Evolutionary conservation across 2,113 vertebrate genomes (phyloP).

Genomic region (Dunckerocampus dactyliophorus): DNA sequence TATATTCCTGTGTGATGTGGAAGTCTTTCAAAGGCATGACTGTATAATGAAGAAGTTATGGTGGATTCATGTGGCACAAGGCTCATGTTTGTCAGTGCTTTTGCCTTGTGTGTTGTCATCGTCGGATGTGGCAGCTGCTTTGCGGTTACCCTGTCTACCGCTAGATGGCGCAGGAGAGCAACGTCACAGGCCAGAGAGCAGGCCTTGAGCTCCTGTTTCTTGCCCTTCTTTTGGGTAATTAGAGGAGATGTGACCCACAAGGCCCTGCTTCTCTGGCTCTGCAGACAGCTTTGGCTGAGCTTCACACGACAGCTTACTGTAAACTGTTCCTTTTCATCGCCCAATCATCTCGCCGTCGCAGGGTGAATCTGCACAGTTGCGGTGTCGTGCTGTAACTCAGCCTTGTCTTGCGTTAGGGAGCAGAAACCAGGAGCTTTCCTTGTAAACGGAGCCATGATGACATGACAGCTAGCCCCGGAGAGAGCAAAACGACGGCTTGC

Average conservation of each 20-base stretch:
- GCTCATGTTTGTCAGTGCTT: not conserved
- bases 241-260: conserved; percentile 57
- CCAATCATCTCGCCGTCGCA: conserved; percentile 19
- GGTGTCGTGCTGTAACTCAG: not conserved
- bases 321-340: conserved; percentile 51
- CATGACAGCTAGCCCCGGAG: conserved; percentile 28
- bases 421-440: conserved; percentile 25
- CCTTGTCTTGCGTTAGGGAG: conserved; percentile 25
- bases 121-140: not conserved
- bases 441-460: conserved; percentile 58
- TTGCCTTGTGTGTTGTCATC: not conserved
- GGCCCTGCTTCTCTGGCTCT: conserved; percentile 41
- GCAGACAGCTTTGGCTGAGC: conserved; percentile 44
- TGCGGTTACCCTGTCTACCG: conserved; percentile 27
- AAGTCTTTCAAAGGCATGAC: not conserved
- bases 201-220: conserved; percentile 24
- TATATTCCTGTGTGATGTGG: not conserved
- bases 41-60: not conserved
- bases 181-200: conserved; percentile 4
- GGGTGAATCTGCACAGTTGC: conserved; percentile 20
- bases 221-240: conserved; percentile 54
- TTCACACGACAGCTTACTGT: conserved; percentile 55
- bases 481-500: conserved; percentile 53
- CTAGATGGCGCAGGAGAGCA: conserved; percentile 57
- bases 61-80: not conserved